Evolutionary conservation across 2,888 invertebrate species (phyloP).

Genomic region (Coronaproctus castanopsis): DNA sequence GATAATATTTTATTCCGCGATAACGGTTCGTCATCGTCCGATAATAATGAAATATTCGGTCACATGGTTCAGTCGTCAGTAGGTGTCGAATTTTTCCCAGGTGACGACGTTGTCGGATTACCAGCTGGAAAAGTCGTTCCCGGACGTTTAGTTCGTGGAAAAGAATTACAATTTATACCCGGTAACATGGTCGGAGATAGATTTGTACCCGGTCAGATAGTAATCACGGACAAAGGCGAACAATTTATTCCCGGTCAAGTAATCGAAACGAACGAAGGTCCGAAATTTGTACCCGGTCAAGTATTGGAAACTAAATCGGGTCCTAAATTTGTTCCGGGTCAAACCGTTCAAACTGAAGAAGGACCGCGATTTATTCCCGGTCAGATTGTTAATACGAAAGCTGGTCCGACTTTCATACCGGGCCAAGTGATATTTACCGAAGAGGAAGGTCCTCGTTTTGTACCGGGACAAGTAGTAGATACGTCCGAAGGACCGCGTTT

Average conservation of each 20-base stretch:
- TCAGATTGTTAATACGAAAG: constrained; percentile 51
- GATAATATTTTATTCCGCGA: too few species aligned
- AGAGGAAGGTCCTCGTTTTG: constrained; percentile 37
- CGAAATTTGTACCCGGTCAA: constrained; percentile 58
- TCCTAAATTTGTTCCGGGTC: constrained; percentile 46
- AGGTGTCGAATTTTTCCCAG: constrained; percentile 45
- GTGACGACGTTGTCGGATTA: constrained; percentile 28
- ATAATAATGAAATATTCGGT: constrained; percentile 34
- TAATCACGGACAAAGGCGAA: constrained; percentile 44
- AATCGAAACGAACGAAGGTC: constrained; percentile 43
- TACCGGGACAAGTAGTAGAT: constrained; percentile 50
- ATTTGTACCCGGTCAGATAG: constrained; percentile 47
- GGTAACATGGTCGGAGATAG: constrained; percentile 44
- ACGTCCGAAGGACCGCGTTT: constrained; percentile 47
- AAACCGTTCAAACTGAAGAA: constrained; percentile 47
- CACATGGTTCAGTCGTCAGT: constrained; percentile 43
- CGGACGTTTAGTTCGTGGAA: constrained; percentile 40
- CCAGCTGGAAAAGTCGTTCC: constrained; percentile 39
- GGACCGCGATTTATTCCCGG: constrained; percentile 58
- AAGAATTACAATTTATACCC: constrained; percentile 44
- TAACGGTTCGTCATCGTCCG: constrained; percentile 8
- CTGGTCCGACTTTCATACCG: constrained; percentile 54
- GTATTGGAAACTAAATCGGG: constrained; percentile 46
- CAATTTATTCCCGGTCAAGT: constrained; percentile 52
- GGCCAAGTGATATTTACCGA: constrained; percentile 50